Conservation (phyloP, 2,113 vertebrate genomes). For the Xiphophorus hellerii region DNA sequence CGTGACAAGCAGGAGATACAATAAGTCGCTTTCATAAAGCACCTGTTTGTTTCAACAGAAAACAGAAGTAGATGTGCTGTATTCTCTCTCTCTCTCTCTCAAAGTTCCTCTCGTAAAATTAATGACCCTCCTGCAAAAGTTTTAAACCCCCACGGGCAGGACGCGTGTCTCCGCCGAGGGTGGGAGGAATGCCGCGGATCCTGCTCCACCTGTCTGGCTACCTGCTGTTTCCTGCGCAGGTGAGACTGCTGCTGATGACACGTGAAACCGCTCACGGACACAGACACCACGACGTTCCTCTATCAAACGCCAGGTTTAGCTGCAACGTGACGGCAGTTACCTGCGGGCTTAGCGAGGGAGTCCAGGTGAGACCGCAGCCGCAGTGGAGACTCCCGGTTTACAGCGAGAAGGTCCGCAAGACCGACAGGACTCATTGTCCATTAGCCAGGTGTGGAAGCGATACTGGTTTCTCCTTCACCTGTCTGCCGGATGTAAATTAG, state of each 20-base stretch:
- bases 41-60: not conserved
- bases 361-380: constrained; percentile 11
- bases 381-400: not conserved
- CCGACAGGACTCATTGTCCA: not conserved
- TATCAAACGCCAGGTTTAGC: not conserved
- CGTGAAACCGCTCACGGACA: not conserved
- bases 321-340: constrained; percentile 2
- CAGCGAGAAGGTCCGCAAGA: not conserved
- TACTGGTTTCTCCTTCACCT: constrained; percentile 36
- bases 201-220: constrained; percentile 56
- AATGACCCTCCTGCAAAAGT: not conserved
- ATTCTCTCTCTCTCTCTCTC: too few species aligned
- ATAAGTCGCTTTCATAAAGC: not conserved
- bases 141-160: not conserved
- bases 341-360: not conserved
- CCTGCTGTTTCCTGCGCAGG: constrained; percentile 12
- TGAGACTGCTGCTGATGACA: constrained; percentile 11
- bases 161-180: not conserved
- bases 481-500: constrained; percentile 35
- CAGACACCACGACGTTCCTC: not conserved
- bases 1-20: not conserved
- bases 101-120: not conserved
- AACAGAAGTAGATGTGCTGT: not conserved
- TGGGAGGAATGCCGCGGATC: constrained; percentile 57
- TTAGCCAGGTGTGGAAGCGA: not conserved